Evolutionary conservation across 1,140 invertebrate species (phyloP).

Genomic region (Cydia amplana): DNA sequence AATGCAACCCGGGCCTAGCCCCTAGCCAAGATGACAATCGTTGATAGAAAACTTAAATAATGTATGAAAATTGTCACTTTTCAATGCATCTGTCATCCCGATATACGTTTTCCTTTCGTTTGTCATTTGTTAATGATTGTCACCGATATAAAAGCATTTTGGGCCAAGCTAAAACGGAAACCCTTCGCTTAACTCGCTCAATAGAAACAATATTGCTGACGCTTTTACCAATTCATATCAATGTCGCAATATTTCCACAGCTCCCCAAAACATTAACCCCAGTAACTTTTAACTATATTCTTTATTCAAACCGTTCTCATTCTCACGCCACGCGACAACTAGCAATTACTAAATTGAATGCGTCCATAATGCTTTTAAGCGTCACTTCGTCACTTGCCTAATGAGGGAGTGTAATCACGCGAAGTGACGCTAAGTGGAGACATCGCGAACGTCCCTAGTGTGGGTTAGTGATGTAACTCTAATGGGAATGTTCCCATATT

Average conservation of each 20-base stretch:
- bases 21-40: too few relatives aligned
- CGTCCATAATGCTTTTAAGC: constrained; percentile 30
- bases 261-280: constrained; percentile 10
- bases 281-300: not conserved
- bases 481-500: not conserved
- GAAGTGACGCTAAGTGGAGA: constrained; percentile 32
- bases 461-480: not conserved
- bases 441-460: constrained; percentile 21
- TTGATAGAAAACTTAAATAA: too few relatives aligned
- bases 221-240: not conserved
- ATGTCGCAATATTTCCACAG: constrained; percentile 15
- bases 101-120: too few relatives aligned
- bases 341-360: constrained; percentile 32
- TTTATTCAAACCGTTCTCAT: constrained; percentile 12
- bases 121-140: too few relatives aligned
- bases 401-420: constrained; percentile 32
- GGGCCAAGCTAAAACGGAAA: not conserved
- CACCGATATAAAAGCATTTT: too few relatives aligned
- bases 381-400: constrained; percentile 23
- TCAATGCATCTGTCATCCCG: too few relatives aligned
- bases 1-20: too few relatives aligned
- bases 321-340: constrained; percentile 27
- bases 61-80: too few relatives aligned
- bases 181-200: not conserved
- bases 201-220: not conserved